These are phyloP conservation scores for Aradophagus sp. DNA, from an alignment of 1,140 invertebrate genomes.

Conservation along the genomic window DNA sequence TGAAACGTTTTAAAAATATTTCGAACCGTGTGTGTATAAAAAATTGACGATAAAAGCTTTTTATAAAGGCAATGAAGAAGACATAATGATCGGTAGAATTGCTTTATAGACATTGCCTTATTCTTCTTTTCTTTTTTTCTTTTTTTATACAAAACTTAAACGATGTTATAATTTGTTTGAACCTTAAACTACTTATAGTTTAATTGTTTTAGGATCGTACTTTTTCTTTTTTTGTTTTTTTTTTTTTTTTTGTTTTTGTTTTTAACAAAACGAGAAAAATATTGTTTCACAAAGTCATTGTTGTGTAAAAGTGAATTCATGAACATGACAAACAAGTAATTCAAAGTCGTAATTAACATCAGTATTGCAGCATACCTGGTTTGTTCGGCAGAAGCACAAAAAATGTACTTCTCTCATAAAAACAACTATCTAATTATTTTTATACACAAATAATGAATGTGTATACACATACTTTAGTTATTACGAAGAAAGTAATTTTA, in stretches of 20 bases:
- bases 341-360: slow-evolving; percentile 63
- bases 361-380: slow-evolving; percentile 56
- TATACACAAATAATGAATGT: slow-evolving; percentile 62
- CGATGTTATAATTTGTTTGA: slow-evolving; percentile 43
- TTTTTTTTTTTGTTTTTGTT: too few relatives aligned
- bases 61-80: slow-evolving; percentile 28
- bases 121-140: slow-evolving; percentile 3
- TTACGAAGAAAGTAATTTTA: slow-evolving; percentile 65
- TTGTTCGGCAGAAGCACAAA: slow-evolving; percentile 55
- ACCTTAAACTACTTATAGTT: slow-evolving; percentile 42
- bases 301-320: slow-evolving; percentile 42
- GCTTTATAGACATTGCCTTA: slow-evolving; percentile 57
- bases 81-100: slow-evolving; percentile 36
- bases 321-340: slow-evolving; percentile 60
- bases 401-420: slow-evolving; percentile 36
- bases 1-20: too few relatives aligned
- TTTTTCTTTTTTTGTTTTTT: too few relatives aligned
- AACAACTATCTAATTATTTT: slow-evolving; percentile 61
- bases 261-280: too few relatives aligned
- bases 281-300: slow-evolving; percentile 32
- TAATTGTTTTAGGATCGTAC: slow-evolving; percentile 32
- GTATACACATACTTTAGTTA: slow-evolving; percentile 64
- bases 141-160: slow-evolving; percentile 61
- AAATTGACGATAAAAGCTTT: too few relatives aligned
- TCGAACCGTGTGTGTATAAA: too few relatives aligned